Conservation (phyloP, 2,888 invertebrate genomes). For the Philereme transversata region DNA sequence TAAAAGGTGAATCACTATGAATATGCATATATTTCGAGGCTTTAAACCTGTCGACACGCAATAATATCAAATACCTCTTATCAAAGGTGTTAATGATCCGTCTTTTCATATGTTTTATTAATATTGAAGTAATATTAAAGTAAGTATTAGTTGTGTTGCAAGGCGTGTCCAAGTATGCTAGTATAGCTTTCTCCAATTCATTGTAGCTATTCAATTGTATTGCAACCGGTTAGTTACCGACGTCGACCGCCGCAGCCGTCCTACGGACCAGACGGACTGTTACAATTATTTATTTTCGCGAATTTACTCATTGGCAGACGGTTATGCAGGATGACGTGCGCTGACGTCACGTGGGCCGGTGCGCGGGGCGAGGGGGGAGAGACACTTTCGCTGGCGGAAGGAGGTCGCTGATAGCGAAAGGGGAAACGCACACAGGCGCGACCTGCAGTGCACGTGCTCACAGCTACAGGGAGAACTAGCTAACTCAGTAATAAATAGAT, state of each 20-base stretch:
- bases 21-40: neutral
- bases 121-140: no score
- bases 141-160: no score
- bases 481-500: neutral
- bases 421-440: constrained; percentile 44
- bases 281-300: neutral
- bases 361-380: constrained; percentile 11
- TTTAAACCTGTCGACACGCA: neutral
- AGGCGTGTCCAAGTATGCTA: no score
- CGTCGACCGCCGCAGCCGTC: no score
- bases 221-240: no score
- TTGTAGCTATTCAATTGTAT: no score
- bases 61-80: no score
- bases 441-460: constrained; percentile 12
- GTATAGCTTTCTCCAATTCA: no score
- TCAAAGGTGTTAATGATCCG: no score
- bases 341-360: constrained; percentile 19
- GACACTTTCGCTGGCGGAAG: constrained; percentile 55
- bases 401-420: constrained; percentile 58
- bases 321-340: constrained; percentile 4
- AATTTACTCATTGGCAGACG: neutral
- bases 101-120: no score
- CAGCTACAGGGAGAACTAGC: constrained; percentile 2
- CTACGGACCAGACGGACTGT: no score
- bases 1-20: constrained; percentile 14